phyloP scores from a whole-genome alignment of 2,888 invertebrate species.

The Eupithecia subfuscata region DNA sequence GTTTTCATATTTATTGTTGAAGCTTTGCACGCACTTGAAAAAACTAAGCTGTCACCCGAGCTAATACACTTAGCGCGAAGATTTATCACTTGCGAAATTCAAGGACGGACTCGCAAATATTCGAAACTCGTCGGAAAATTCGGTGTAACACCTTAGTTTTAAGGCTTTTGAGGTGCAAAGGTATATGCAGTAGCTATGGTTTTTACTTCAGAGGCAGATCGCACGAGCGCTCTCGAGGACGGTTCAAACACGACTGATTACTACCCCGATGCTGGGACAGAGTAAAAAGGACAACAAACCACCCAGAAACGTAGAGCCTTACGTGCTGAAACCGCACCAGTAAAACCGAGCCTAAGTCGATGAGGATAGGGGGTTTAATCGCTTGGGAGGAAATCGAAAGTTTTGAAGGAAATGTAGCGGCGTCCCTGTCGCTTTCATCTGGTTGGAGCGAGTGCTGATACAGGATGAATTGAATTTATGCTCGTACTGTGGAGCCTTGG shows the following conservation, averaged over 20 bases:
- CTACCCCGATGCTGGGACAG: slow-evolving; percentile 70
- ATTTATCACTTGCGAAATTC: slow-evolving; percentile 47
- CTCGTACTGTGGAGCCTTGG: slow-evolving; percentile 60
- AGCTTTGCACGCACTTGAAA: slow-evolving; percentile 50
- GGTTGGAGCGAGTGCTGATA: slow-evolving; percentile 76
- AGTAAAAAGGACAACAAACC: slow-evolving; percentile 76
- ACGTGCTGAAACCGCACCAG: slow-evolving; percentile 43
- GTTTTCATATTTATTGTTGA: slow-evolving; percentile 88
- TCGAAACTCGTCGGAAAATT: slow-evolving; percentile 5
- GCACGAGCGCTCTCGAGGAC: slow-evolving; percentile 73
- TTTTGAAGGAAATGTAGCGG: slow-evolving; percentile 73
- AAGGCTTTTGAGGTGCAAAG: neutral
- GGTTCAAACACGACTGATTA: slow-evolving; percentile 80
- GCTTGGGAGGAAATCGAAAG: slow-evolving; percentile 47
- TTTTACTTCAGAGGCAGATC: slow-evolving; percentile 40
- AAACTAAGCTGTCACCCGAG: slow-evolving; percentile 40
- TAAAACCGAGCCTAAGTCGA: slow-evolving; percentile 44
- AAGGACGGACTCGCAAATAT: slow-evolving; percentile 28
- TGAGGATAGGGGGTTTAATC: slow-evolving; percentile 39
- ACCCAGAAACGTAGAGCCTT: slow-evolving; percentile 51
- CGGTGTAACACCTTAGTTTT: neutral
- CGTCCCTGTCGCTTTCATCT: slow-evolving; percentile 73
- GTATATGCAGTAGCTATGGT: neutral
- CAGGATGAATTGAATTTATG: slow-evolving; percentile 80
- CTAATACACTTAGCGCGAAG: slow-evolving; percentile 39